Conservation (phyloP, 2,797 vertebrate species). For the Distichodus sexfasciatus region DNA sequence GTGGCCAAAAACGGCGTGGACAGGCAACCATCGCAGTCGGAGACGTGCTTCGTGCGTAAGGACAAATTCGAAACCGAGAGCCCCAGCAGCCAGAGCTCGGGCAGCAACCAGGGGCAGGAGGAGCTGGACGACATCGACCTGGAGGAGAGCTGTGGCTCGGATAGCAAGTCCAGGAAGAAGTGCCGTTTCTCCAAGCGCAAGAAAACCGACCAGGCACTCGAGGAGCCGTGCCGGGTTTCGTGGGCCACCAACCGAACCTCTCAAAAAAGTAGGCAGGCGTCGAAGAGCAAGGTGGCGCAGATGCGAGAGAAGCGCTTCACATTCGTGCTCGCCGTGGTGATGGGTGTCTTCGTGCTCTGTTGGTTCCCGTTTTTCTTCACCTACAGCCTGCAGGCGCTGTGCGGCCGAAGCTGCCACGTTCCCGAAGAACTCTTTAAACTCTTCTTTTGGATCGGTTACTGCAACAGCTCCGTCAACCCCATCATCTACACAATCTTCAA, state of each 20-base stretch:
- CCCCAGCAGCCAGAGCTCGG: slow-evolving; percentile 53
- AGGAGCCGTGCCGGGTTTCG: slow-evolving; percentile 15
- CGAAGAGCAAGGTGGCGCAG: slow-evolving; percentile 69
- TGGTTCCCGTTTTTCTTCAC: slow-evolving; percentile 82
- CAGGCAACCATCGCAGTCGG: slow-evolving; percentile 63
- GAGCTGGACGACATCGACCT: slow-evolving; percentile 75
- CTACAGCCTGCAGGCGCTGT: slow-evolving; percentile 74
- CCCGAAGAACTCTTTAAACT: slow-evolving; percentile 71
- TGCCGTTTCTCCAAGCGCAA: too few species aligned
- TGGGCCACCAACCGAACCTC: slow-evolving; percentile 48
- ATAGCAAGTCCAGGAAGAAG: slow-evolving; percentile 53
- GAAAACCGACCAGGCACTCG: slow-evolving; percentile 34
- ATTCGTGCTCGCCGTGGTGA: slow-evolving; percentile 75
- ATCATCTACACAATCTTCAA: slow-evolving; percentile 80
- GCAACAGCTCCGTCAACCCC: slow-evolving; percentile 78
- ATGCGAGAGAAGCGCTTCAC: slow-evolving; percentile 77
- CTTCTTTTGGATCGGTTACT: slow-evolving; percentile 82
- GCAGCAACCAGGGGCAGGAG: slow-evolving; percentile 51
- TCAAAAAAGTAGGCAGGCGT: too few species aligned
- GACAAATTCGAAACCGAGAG: slow-evolving; percentile 55
- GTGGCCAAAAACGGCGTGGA: slow-evolving; percentile 66
- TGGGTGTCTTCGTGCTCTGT: slow-evolving; percentile 76
- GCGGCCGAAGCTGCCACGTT: slow-evolving; percentile 65
- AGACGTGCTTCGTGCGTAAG: slow-evolving; percentile 62
- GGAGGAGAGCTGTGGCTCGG: slow-evolving; percentile 63